phyloP scores from a whole-genome alignment of 2,888 invertebrate species.

The Eristalis arbustorum region DNA sequence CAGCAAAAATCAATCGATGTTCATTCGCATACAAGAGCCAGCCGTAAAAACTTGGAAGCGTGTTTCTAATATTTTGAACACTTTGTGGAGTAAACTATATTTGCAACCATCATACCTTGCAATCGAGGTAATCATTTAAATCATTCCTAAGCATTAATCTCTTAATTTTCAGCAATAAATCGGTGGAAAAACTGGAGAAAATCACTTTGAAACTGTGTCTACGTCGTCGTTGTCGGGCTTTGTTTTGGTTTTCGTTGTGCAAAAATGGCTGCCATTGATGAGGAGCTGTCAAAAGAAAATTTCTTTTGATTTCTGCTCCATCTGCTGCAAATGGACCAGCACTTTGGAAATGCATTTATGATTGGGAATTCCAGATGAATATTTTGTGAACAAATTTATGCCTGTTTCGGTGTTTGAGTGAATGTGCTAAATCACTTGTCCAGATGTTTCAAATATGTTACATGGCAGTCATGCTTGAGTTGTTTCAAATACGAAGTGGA shows the following conservation, averaged over 20 bases:
- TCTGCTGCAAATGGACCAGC: neutral
- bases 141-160: neutral
- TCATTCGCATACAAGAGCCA: constrained; percentile 83
- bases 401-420: neutral
- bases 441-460: constrained; percentile 42
- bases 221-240: constrained; percentile 53
- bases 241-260: constrained; percentile 68
- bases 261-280: constrained; percentile 66
- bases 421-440: neutral
- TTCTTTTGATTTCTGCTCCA: constrained; percentile 15
- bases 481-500: neutral
- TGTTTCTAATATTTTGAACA: constrained; percentile 83
- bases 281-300: constrained; percentile 54
- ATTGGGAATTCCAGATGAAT: neutral
- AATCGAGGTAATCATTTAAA: constrained; percentile 75
- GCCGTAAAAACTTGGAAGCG: constrained; percentile 87
- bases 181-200: neutral
- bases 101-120: constrained; percentile 72
- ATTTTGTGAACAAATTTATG: neutral
- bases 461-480: constrained; percentile 53
- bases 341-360: neutral
- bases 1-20: constrained; percentile 74
- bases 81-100: constrained; percentile 83
- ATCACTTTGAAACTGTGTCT: constrained; percentile 6
- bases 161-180: constrained; percentile 31